These are phyloP conservation scores for Watsonalla binaria DNA, from an alignment of 2,888 invertebrate genomes.

Conservation along the genomic window DNA sequence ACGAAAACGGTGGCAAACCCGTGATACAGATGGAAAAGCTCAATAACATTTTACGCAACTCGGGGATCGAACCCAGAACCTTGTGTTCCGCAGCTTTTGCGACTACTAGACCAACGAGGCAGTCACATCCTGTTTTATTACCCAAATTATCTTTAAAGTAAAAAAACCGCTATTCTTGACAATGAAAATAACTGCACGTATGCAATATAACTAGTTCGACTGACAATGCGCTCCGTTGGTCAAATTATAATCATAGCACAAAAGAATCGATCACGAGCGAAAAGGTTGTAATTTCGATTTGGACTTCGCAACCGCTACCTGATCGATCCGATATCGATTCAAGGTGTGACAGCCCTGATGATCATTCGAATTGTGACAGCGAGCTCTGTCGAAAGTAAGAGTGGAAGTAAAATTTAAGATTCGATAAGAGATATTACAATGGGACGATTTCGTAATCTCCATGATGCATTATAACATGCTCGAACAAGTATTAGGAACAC, in stretches of 20 bases:
- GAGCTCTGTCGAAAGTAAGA: slow-evolving; percentile 53
- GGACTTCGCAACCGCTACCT: slow-evolving; percentile 33
- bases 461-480: slow-evolving; percentile 42
- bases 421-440: slow-evolving; percentile 51
- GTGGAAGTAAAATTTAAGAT: slow-evolving; percentile 34
- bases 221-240: slow-evolving; percentile 16
- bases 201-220: slow-evolving; percentile 6
- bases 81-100: too few relatives aligned
- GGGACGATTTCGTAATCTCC: slow-evolving; percentile 40
- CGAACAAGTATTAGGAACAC: slow-evolving; percentile 42
- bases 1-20: too few relatives aligned
- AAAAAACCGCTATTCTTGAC: too few relatives aligned
- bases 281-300: slow-evolving; percentile 29
- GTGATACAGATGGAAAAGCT: too few relatives aligned
- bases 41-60: too few relatives aligned
- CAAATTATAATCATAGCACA: slow-evolving; percentile 32
- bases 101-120: too few relatives aligned
- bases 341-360: slow-evolving; percentile 50
- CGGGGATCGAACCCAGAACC: too few relatives aligned
- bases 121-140: too few relatives aligned
- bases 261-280: slow-evolving; percentile 30
- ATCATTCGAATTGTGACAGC: slow-evolving; percentile 48
- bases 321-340: slow-evolving; percentile 50
- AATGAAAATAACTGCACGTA: slow-evolving; percentile 1
- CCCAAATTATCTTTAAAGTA: too few relatives aligned